phyloP scores from a whole-genome alignment of 2,888 invertebrate species.

The Liposcelis brunnea region DNA sequence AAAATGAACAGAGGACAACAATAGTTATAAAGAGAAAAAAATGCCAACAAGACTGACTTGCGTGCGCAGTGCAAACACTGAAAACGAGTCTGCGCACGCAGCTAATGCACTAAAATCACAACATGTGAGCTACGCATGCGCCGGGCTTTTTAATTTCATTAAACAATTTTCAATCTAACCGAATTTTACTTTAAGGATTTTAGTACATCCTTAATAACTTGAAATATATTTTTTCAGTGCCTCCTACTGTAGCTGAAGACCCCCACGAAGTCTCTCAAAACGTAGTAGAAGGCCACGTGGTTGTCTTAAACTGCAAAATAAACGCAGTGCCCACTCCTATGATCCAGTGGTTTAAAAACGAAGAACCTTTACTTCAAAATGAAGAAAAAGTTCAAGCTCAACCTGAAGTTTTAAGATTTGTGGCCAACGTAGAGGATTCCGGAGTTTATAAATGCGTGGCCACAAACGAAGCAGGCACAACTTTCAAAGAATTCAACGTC shows the following conservation, averaged over 20 bases:
- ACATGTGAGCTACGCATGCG: no score
- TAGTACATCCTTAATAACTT: no score
- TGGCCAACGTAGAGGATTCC: constrained; percentile 35
- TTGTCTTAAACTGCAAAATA: constrained; percentile 33
- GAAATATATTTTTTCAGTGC: background rate
- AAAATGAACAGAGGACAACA: no score
- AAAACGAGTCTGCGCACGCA: no score
- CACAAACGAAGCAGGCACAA: constrained; percentile 34
- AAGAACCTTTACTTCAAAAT: constrained; percentile 16
- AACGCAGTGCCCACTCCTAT: constrained; percentile 31
- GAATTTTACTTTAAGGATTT: no score
- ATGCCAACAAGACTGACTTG: no score
- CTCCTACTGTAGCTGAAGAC: background rate
- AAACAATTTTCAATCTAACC: no score
- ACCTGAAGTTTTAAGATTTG: constrained; percentile 22
- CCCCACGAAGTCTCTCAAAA: constrained; percentile 17
- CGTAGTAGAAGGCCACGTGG: constrained; percentile 32
- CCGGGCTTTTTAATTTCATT: no score
- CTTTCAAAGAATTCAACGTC: constrained; percentile 26
- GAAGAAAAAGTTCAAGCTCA: background rate
- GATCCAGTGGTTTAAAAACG: constrained; percentile 31
- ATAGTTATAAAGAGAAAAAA: no score
- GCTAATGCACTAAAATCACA: no score
- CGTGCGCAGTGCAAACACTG: no score
- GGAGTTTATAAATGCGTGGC: constrained; percentile 41